Evolutionary conservation across 2,888 invertebrate species (phyloP), one percentile per base, ranked within the genome.

Genomic region (Caenorhabditis sp.): DNA sequence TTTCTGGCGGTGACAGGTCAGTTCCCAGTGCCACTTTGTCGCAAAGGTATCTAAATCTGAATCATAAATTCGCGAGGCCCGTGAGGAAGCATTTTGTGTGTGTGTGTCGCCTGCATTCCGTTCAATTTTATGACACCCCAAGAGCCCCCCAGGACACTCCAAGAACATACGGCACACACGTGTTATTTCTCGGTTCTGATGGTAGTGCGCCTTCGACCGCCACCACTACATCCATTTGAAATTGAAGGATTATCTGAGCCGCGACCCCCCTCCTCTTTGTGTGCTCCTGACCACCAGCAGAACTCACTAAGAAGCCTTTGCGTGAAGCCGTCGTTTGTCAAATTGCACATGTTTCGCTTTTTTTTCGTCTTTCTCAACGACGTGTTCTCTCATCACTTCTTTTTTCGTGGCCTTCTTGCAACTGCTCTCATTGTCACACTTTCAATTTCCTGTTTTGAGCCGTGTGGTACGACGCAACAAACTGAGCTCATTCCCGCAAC

Each of bases 121-220:
- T 62, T 62, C 41, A 63, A 63, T 63, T 53, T 63, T 63, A 63
- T 63, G 53, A 62, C 62, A 61, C 62, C 52, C 62, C 24, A 45
- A 63, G 43, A 53, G 63, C 43, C 24, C 17, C 17, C 13, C 7
- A 43, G 26, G n/a, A 26, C 41, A 24, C 30, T 13, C 27, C 52
- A 62, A n/a, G 63, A 63, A 48, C 68, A 68, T 68, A 68, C 68
- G 68, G 68, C 68, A 37, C 58, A 68, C 68, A 68, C 68, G 68
- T 68, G 68, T 68, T 37, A 39, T 43, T 41, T 37, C 27, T 17
- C 26, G 8, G 6, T 43, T 9, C 9, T 30, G 6, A 7, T 30
- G 6, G 9, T 45, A 20, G 45, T 9, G 3, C 7, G 41, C 13
- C n/a, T 53, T 45, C 37, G 55, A 48, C 46, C 55, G 56, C 55